These are phyloP conservation scores for Drosophila kanekoi DNA, from an alignment of 2,888 invertebrate genomes.

Conservation along the genomic window DNA sequence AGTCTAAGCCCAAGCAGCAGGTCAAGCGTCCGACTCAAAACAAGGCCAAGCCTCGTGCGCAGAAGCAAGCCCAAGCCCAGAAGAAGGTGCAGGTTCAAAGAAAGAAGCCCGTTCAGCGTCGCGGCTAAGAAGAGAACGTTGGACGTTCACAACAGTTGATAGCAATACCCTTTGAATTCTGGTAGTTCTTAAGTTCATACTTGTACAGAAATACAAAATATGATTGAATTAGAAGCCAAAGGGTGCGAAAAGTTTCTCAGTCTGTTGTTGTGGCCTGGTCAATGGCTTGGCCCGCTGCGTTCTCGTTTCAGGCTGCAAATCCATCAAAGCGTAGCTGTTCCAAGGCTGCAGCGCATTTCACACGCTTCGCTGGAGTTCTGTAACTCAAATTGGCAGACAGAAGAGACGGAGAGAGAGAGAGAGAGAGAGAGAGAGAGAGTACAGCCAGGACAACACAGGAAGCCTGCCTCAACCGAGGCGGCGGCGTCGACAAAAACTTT, in stretches of 20 bases:
- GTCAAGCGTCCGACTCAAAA: neutral
- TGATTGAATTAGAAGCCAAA: slow-evolving; percentile 17
- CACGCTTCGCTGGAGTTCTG: slow-evolving; percentile 79
- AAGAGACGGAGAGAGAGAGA: slow-evolving; percentile 7
- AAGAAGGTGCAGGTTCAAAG: neutral
- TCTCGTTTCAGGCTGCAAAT: slow-evolving; percentile 54
- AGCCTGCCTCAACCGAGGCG: slow-evolving; percentile 37
- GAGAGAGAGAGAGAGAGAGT: slow-evolving; percentile 7
- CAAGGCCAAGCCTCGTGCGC: neutral
- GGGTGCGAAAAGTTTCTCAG: slow-evolving; percentile 28
- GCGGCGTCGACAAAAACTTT: slow-evolving; percentile 55
- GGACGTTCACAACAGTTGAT: no score
- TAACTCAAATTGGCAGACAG: slow-evolving; percentile 75
- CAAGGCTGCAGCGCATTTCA: slow-evolving; percentile 74
- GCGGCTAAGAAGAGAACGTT: neutral
- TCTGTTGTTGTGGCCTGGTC: slow-evolving; percentile 38
- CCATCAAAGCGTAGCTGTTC: slow-evolving; percentile 64
- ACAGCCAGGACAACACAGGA: slow-evolving; percentile 45
- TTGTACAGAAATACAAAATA: slow-evolving; percentile 24
- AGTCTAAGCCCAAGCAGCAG: neutral
- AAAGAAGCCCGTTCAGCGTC: neutral
- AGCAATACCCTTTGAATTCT: neutral
- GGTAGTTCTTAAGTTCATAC: slow-evolving; percentile 10
- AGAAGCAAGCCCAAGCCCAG: neutral
- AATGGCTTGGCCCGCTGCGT: slow-evolving; percentile 38